These are phyloP conservation scores for Pseudochirops corinnae DNA, from an alignment of 2,797 vertebrate genomes.

Conservation along the genomic window DNA sequence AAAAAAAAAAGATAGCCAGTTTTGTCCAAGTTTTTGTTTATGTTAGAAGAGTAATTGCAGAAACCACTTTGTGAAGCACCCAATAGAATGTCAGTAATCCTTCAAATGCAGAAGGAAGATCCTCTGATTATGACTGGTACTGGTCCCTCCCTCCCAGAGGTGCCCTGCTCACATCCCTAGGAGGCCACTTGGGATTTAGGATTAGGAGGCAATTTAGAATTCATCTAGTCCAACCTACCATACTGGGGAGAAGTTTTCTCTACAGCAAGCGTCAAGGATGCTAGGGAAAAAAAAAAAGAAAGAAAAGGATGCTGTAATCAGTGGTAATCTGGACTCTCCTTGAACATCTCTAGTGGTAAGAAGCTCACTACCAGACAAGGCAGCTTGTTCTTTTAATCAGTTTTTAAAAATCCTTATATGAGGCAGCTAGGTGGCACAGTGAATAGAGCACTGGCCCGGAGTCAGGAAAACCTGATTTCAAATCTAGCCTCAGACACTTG, in stretches of 20 bases:
- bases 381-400: not conserved
- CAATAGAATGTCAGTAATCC: not conserved
- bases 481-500: no score
- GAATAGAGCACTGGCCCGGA: no score
- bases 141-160: not conserved
- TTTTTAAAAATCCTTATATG: not conserved
- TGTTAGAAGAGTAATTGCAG: not conserved
- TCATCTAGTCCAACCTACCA: not conserved
- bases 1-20: not conserved
- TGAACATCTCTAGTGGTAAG: not conserved
- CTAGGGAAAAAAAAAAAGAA: not conserved
- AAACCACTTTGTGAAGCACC: not conserved
- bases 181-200: not conserved
- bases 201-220: not conserved
- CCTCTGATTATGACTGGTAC: not conserved
- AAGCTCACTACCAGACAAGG: not conserved
- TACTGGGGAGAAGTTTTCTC: not conserved
- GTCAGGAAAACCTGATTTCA: no score
- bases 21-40: not conserved
- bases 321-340: not conserved
- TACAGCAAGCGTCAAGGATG: not conserved
- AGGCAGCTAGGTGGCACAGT: no score
- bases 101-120: not conserved
- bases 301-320: not conserved
- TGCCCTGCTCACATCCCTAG: not conserved